Evolutionary conservation across 2,888 invertebrate genomes (phyloP).

Genomic region (Endomychus coccineus): DNA sequence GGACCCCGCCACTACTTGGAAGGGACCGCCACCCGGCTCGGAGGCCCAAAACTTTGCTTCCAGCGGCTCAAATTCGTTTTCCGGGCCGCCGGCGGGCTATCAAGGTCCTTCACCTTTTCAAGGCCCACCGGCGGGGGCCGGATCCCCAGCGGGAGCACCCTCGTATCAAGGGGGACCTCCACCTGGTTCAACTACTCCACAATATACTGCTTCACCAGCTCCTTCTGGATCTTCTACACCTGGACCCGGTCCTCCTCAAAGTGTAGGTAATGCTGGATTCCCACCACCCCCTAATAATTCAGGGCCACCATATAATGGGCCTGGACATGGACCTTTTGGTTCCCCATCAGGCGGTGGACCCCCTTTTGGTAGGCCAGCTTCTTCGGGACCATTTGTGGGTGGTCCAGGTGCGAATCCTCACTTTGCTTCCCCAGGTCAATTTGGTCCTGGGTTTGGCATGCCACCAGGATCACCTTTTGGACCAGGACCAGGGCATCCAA

Average conservation of each 20-base stretch:
- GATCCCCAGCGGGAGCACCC: constrained; percentile 67
- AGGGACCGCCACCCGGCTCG: constrained; percentile 63
- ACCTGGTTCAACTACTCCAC: constrained; percentile 70
- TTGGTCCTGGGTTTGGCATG: constrained; percentile 59
- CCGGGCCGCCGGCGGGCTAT: constrained; percentile 52
- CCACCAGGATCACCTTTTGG: constrained; percentile 65
- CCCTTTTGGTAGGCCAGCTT: constrained; percentile 57
- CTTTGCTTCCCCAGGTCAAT: constrained; percentile 55
- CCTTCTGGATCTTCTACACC: constrained; percentile 78
- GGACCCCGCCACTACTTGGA: constrained; percentile 71
- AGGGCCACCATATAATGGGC: constrained; percentile 60
- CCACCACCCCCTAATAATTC: constrained; percentile 51
- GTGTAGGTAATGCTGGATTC: constrained; percentile 48
- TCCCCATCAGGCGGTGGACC: constrained; percentile 58
- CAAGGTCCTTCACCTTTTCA: constrained; percentile 53
- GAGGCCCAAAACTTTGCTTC: constrained; percentile 59
- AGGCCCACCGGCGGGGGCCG: constrained; percentile 64
- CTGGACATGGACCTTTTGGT: constrained; percentile 58
- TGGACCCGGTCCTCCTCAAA: constrained; percentile 57
- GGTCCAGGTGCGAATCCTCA: constrained; percentile 60
- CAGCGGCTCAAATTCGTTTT: constrained; percentile 54
- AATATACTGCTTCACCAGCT: constrained; percentile 80
- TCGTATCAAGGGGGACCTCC: constrained; percentile 64
- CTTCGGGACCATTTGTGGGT: constrained; percentile 65
- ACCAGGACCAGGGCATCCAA: constrained; percentile 55